Conservation (phyloP, 2,797 vertebrate genomes). For the Rhinella marina region DNA sequence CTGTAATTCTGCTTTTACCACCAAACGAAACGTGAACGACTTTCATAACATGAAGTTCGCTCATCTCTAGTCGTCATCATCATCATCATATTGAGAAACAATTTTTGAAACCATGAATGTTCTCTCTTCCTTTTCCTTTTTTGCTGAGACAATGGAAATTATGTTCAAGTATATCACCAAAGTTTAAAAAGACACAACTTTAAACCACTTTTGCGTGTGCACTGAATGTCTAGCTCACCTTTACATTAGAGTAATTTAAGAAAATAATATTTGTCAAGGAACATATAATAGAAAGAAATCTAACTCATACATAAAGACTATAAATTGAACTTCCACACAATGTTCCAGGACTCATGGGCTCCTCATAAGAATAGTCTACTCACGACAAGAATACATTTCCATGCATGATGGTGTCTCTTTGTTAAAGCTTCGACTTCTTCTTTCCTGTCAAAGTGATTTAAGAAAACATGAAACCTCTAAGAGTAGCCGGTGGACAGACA, state of each 20-base stretch:
- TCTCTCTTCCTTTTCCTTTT: too few relatives aligned
- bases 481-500: constrained; percentile 9
- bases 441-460: constrained; percentile 44
- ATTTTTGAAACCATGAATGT: too few relatives aligned
- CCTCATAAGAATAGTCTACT: neutral
- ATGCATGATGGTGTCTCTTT: neutral
- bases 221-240: too few relatives aligned
- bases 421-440: constrained; percentile 34
- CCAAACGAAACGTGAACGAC: too few relatives aligned
- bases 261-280: neutral
- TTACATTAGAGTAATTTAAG: neutral
- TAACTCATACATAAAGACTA: neutral
- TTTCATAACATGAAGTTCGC: too few relatives aligned
- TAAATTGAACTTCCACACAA: neutral
- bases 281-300: neutral
- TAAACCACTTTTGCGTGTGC: too few relatives aligned
- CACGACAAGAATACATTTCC: neutral
- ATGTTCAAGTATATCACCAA: too few relatives aligned
- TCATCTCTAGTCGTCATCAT: too few relatives aligned
- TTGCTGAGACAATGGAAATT: too few relatives aligned
- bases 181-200: too few relatives aligned
- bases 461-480: constrained; percentile 41
- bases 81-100: too few relatives aligned
- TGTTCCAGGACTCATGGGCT: neutral
- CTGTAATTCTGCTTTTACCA: too few relatives aligned